Evolutionary conservation across 2,888 invertebrate species (phyloP).

Genomic region (Hirtodrosophila duncani): DNA sequence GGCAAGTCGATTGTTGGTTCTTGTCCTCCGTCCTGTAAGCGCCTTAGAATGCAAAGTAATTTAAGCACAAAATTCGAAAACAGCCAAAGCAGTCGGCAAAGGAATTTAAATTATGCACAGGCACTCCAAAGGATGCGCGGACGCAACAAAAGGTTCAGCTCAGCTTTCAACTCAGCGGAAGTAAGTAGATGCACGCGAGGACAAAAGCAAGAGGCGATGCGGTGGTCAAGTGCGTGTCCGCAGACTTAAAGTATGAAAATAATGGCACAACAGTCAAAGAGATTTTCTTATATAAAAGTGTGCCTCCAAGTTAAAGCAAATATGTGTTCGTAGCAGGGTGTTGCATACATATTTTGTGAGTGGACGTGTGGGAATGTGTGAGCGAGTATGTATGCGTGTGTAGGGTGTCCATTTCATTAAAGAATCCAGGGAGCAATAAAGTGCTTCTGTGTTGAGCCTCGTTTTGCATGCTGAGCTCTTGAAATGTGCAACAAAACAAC

Average conservation of each 20-base stretch:
- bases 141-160: conserved; percentile 18
- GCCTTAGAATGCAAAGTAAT: conserved; percentile 43
- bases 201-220: background rate
- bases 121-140: conserved; percentile 31
- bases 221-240: conserved; percentile 12
- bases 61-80: conserved; percentile 45
- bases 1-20: conserved; percentile 14
- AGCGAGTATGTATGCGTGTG: background rate
- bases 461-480: conserved; percentile 20
- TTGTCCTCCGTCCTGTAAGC: conserved; percentile 29
- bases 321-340: too few species aligned
- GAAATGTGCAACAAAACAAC: conserved; percentile 26
- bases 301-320: too few species aligned
- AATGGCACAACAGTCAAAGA: conserved; percentile 16
- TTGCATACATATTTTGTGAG: too few species aligned
- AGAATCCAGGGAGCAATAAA: conserved; percentile 14
- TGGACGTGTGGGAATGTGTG: background rate
- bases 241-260: conserved; percentile 26
- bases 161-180: too few species aligned
- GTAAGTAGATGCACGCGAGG: background rate
- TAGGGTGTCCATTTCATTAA: conserved; percentile 35
- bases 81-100: conserved; percentile 22
- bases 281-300: too few species aligned
- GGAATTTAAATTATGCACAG: conserved; percentile 46
- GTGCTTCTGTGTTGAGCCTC: conserved; percentile 19